Conservation (phyloP, 1,140 invertebrate genomes). For the Pollicipes pollicipes region DNA sequence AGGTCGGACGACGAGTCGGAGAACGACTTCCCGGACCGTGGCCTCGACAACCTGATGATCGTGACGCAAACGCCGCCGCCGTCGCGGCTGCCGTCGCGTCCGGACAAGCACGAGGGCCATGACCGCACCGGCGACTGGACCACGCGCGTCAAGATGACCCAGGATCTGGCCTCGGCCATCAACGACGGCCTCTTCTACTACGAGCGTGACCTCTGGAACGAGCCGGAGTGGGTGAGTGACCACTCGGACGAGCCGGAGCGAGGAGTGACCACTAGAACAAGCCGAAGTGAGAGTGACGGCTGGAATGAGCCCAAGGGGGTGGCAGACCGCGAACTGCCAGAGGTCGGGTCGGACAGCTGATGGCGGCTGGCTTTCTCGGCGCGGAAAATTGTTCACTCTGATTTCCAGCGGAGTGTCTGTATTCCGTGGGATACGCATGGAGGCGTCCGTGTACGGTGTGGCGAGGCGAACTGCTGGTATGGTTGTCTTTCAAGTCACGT, state of each 20-base stretch:
- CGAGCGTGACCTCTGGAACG: slow-evolving; percentile 70
- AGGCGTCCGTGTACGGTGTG: no score
- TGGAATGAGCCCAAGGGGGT: neutral
- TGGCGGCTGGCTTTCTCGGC: no score
- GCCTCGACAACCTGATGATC: slow-evolving; percentile 87
- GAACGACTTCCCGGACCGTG: slow-evolving; percentile 70
- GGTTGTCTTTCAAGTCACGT: no score
- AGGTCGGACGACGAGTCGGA: slow-evolving; percentile 41
- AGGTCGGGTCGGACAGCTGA: slow-evolving; percentile 1
- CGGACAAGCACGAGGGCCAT: slow-evolving; percentile 61
- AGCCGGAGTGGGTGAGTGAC: slow-evolving; percentile 22
- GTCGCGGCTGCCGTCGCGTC: slow-evolving; percentile 43
- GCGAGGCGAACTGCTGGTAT: no score
- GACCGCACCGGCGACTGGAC: slow-evolving; percentile 71
- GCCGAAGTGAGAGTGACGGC: slow-evolving; percentile 3
- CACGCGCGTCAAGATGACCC: slow-evolving; percentile 71
- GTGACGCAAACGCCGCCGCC: slow-evolving; percentile 63
- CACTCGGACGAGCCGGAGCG: slow-evolving; percentile 5
- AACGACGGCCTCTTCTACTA: slow-evolving; percentile 89
- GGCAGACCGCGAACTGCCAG: slow-evolving; percentile 7
- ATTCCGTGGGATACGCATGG: no score
- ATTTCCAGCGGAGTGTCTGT: no score
- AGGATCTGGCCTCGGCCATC: slow-evolving; percentile 81
- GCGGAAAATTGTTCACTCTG: no score
- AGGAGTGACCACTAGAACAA: neutral